Evolutionary conservation across 2,888 invertebrate genomes (phyloP), one percentile per base, ranked within the genome.

Genomic region (Leucozona laternaria): DNA sequence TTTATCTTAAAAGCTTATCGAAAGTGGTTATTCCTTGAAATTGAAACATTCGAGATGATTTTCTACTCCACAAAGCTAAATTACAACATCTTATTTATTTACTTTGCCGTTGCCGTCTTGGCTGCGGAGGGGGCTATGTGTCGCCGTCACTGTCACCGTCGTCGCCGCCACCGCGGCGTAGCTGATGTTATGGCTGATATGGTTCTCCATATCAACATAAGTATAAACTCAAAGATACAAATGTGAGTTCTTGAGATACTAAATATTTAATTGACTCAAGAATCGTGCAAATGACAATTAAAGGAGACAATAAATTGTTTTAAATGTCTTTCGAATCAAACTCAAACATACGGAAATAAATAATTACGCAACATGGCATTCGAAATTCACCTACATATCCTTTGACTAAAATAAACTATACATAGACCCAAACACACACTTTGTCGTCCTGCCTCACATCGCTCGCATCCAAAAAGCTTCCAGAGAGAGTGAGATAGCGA

Each of bases 291-390:
- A 68, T 53, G 68, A 68, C 68, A 68, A 68, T 68, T 68, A 68
- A 50, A 68, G 70, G 60, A 25, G 62, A 25, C 55, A 71, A 71
- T 71, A 79, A 79, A 71, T 71, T 55, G 58, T 40, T 6, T 53
- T 50, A 55, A 77, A 60, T 77, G 77, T 58, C 77, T 53, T 78
- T 62, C 60, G 60, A 72, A 64, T 79, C 79, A 64, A 73, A 58
- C 57, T 48, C 72, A 68, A 79, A 62, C 73, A 68, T 60, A 73
- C 73, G 58, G 58, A 68, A 72, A 66, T 79, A 79, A 79, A 79
- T 79, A 79, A 72, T 73, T 53, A 76, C 70, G 60, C 68, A 75
- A 13, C 11, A 20, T n/a, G 17, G 28, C 1, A 28, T 43, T 40
- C 0, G 34, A 20, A 68, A 68, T 68, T 80, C 68, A 75, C 80